Base-by-base conservation (phyloP, 2,797 vertebrate species). In the Australoheros facetus region DNA sequence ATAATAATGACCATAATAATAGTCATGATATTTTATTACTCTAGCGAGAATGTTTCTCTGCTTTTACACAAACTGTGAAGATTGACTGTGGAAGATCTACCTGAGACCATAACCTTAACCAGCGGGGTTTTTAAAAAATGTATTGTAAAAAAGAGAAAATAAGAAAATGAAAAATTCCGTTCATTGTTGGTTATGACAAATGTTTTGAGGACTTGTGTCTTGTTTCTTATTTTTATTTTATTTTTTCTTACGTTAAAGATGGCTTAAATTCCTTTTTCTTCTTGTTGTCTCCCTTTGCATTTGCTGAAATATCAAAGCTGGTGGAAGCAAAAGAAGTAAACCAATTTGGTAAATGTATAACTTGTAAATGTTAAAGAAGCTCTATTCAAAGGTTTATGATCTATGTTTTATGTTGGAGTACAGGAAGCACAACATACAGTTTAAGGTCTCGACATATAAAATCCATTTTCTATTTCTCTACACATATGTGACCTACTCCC, bases 21-120 rank as follows among this genome's bases (percentile, higher is more conserved):
- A 95, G 93, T 95, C 93, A 93, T 94, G 93, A 96, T 98, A 98
- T 98, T 99, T 99, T 99, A 97, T 97, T 99, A 98, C 96, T 96
- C 96, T 96, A 96, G 96, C 91, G 85, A 96, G 96, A 97, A 95
- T 92, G 93, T 95, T 94, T 95, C 93, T 96, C 95, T 95, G 97
- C 97, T 98, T 98, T 98, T 99, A 96, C 97, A 97, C 96, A 95
- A 96, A 96, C 95, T 95, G 96, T 97, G 96, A 97, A 96, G 95
- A 97, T 92, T 93, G 93, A 93, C 95, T 94, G 96, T 96, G 92
- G 96, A 97, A 95, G 91, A 94, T 94, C 96, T 97, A 96, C 97
- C 97, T 95, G 90, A 96, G 95, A 96, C 96, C 95, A 96, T 93
- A 95, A 96, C 94, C 94, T 97, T 95, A 96, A 96, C 96, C 97